Percentiles rank a stretch among this genome's conserved stretches.
These are phyloP conservation scores for Drosophila koepferae DNA, from an alignment of 2,888 invertebrate species.

Conservation along the genomic window DNA sequence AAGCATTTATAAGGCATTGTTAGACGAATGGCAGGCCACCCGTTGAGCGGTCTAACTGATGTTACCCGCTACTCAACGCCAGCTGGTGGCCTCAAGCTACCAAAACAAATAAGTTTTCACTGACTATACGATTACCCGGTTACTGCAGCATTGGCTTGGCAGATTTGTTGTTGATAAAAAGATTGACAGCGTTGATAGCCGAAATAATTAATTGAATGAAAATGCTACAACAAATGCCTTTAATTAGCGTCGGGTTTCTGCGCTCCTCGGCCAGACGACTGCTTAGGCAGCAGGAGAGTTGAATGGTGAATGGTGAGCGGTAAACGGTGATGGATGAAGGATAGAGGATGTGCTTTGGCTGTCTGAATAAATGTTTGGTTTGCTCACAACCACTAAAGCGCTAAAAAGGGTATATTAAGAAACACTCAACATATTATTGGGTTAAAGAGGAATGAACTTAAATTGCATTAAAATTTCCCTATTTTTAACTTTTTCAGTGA, in stretches of 20 bases:
- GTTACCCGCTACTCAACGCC: conserved; percentile 40
- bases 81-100: conserved; percentile 55
- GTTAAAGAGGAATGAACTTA: background rate
- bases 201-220: conserved; percentile 83
- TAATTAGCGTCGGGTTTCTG: conserved; percentile 80
- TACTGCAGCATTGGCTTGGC: conserved; percentile 40
- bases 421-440: background rate
- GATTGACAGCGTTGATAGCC: conserved; percentile 82
- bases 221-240: conserved; percentile 77
- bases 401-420: background rate
- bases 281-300: background rate
- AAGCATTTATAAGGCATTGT: conserved; percentile 38
- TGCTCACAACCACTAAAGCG: conserved; percentile 7
- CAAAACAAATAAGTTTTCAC: conserved; percentile 60
- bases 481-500: background rate
- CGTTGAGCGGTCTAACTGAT: conserved; percentile 11
- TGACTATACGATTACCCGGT: conserved; percentile 31
- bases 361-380: conserved; percentile 27
- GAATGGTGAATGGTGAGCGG: background rate
- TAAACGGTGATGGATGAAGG: background rate
- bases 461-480: background rate
- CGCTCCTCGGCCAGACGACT: conserved; percentile 26
- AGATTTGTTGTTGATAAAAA: conserved; percentile 74
- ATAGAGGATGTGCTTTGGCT: conserved; percentile 20
- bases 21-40: conserved; percentile 26